phyloP scores from a whole-genome alignment of 2,888 invertebrate genomes.

The Agrenia bidenticulata region DNA sequence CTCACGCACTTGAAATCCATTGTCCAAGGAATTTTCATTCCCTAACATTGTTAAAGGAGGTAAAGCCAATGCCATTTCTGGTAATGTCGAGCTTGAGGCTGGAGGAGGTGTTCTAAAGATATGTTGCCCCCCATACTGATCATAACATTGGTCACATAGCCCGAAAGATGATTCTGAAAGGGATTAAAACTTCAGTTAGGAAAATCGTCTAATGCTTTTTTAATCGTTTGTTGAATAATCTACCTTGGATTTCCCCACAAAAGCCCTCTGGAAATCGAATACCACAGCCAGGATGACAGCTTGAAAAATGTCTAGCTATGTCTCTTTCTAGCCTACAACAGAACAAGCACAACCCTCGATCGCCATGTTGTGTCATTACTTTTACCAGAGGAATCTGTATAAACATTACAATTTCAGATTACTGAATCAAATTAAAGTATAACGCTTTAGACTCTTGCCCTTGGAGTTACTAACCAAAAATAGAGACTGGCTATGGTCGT shows the following conservation, averaged over 20 bases:
- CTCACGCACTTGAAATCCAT: neutral
- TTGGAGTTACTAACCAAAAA: neutral
- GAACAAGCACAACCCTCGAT: constrained; percentile 50
- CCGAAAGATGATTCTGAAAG: constrained; percentile 53
- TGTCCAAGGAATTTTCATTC: neutral
- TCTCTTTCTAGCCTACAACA: constrained; percentile 49
- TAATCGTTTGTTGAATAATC: constrained; percentile 33
- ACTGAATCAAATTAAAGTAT: no score
- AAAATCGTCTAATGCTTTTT: no score
- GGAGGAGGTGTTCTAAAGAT: constrained; percentile 23
- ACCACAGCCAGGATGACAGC: constrained; percentile 63
- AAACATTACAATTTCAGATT: no score
- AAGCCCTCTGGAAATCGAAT: constrained; percentile 58
- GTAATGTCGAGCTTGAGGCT: constrained; percentile 13
- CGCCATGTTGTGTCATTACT: constrained; percentile 46
- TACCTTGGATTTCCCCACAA: constrained; percentile 60
- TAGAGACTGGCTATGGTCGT: neutral
- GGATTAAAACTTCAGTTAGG: constrained; percentile 9
- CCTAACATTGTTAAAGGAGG: constrained; percentile 46
- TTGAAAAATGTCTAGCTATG: constrained; percentile 57
- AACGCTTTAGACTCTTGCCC: no score
- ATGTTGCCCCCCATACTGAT: constrained; percentile 56
- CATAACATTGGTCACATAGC: constrained; percentile 61
- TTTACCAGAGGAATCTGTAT: constrained; percentile 49
- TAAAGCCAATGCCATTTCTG: constrained; percentile 45